phyloP scores from a whole-genome alignment of 2,113 vertebrate genomes.

The Rissa tridactyla region DNA sequence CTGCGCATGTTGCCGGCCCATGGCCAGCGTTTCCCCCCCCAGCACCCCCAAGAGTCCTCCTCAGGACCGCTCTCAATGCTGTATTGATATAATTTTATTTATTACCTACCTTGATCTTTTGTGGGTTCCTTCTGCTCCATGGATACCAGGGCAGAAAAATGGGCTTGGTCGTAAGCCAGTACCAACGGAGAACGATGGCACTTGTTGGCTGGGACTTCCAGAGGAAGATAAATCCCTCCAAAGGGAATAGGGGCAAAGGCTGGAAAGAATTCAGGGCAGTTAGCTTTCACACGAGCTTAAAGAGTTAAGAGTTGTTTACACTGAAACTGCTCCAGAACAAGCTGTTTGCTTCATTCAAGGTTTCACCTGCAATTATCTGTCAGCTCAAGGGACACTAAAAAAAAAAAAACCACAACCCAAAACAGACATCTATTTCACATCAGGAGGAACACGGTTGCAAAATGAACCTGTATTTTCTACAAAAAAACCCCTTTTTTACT shows the following conservation, averaged over 20 bases:
- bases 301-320: neutral
- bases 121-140: slow-evolving; percentile 93
- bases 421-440: neutral
- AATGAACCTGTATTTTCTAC: neutral
- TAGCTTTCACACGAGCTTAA: neutral
- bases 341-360: neutral
- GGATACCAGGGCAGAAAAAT: slow-evolving; percentile 96
- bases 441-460: neutral
- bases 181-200: slow-evolving; percentile 93
- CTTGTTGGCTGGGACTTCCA: slow-evolving; percentile 90
- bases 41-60: neutral
- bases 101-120: slow-evolving; percentile 87
- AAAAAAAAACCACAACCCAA: neutral
- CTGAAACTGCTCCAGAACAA: neutral
- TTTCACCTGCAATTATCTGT: neutral
- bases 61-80: neutral
- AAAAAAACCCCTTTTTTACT: neutral
- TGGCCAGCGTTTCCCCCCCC: rapidly evolving
- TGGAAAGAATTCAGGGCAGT: neutral
- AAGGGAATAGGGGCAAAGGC: slow-evolving; percentile 98
- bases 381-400: neutral
- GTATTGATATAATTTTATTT: rapidly evolving
- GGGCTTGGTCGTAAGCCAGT: slow-evolving; percentile 94
- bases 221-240: slow-evolving; percentile 93
- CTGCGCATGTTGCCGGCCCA: rapidly evolving